These are phyloP conservation scores for Oreochromis grahami DNA, from an alignment of 2,797 vertebrate genomes.

Conservation along the genomic window DNA sequence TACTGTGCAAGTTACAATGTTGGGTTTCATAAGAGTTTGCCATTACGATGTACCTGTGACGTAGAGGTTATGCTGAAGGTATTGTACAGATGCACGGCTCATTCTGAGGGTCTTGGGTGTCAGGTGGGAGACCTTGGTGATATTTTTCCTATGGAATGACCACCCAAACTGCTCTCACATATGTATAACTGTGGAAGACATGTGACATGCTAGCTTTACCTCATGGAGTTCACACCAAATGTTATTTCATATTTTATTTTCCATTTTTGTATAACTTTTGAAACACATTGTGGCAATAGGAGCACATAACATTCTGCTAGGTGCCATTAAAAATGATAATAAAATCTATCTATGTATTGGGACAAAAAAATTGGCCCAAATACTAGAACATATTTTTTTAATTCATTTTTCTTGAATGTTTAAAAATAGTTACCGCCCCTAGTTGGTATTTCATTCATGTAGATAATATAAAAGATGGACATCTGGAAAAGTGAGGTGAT, in stretches of 20 bases:
- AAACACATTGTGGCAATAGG: neutral
- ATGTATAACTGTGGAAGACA: neutral
- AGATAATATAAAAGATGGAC: rapidly evolving
- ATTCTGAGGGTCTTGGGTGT: neutral
- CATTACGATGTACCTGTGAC: neutral
- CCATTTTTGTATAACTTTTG: neutral
- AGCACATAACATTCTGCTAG: neutral
- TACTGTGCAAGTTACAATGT: neutral
- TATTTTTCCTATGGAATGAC: neutral
- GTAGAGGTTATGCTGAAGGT: neutral
- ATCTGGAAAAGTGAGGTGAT: neutral
- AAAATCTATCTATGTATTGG: neutral
- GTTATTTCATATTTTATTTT: neutral
- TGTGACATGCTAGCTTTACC: neutral
- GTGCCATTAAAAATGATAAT: rapidly evolving
- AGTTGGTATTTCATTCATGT: neutral
- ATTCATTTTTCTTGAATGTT: neutral
- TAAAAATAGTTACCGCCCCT: neutral
- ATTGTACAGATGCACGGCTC: neutral
- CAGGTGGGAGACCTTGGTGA: neutral
- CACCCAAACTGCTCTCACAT: neutral
- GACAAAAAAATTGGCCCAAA: rapidly evolving
- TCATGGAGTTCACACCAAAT: neutral
- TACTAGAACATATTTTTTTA: neutral
- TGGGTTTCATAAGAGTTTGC: neutral